phyloP scores from a whole-genome alignment of 1,140 invertebrate species.

The Meloidogyne exigua region DNA sequence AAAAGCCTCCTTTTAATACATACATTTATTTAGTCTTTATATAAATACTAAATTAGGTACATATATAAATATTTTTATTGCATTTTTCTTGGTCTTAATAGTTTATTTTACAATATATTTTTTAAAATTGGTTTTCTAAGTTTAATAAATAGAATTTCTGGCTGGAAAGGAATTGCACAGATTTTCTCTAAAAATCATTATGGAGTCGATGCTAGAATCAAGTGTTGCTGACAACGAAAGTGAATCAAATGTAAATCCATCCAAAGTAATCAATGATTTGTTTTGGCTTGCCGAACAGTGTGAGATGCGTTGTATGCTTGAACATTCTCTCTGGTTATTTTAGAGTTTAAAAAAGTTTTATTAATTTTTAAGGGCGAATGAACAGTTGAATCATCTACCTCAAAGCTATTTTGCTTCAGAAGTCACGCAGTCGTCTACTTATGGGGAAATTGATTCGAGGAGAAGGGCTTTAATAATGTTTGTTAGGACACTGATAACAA shows the following conservation, averaged over 20 bases:
- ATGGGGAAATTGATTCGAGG: not conserved
- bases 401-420: constrained; percentile 6
- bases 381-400: constrained; percentile 34
- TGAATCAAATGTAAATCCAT: constrained; percentile 18
- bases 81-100: too few species aligned
- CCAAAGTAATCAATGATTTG: constrained; percentile 32
- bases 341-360: not conserved
- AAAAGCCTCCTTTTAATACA: too few species aligned
- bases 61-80: too few species aligned
- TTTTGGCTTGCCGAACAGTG: constrained; percentile 45
- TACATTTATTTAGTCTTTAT: too few species aligned
- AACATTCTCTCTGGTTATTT: constrained; percentile 38
- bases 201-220: not conserved
- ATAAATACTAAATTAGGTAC: too few species aligned
- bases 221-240: not conserved
- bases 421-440: not conserved
- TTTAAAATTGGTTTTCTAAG: too few species aligned
- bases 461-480: constrained; percentile 30
- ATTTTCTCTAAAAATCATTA: not conserved
- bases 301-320: constrained; percentile 41
- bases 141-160: too few species aligned
- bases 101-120: too few species aligned
- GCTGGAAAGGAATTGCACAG: too few species aligned
- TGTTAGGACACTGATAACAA: constrained; percentile 36
- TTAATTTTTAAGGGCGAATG: constrained; percentile 41